Base-by-base conservation (phyloP, 2,113 vertebrate species). In the Rousettus leschenaultii region DNA sequence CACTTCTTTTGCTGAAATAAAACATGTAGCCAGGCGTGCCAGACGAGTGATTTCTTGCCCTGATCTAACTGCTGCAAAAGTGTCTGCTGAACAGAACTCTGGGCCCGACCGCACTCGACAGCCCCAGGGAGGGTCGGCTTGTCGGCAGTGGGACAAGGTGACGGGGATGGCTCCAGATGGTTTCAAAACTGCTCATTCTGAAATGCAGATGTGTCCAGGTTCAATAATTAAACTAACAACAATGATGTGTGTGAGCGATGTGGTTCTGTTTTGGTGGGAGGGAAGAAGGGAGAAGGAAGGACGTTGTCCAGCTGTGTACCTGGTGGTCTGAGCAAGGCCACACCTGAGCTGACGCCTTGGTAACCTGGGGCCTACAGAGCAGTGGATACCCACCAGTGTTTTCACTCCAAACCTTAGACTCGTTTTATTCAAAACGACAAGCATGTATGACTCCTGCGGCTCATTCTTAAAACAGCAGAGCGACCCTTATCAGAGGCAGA, bases 1-100 rank as follows among this genome's bases (percentile, higher is more conserved):
- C 19, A 24, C 85, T 84, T 79, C 59, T 43, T 84, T 55, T 40
- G 40, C 93, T 71, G n/a, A 75, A 83, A 79, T 59, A 74, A 78
- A 96, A 59, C 55, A 78, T 0, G 16, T 43, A 74, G 48, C 45
- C 0, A 11, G 18, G 35, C 16, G 6, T 38, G 74, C 74, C 79
- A 91, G 45, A 57, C 24, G 6, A 57, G 66, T 1, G 18, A 48
- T 26, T 59, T 89, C 73, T 53, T 26, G 19, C 48, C 24, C 51
- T 8, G 7, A 71, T 24, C 59, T 3, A 35, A 68, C 74, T 10
- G 5, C 3, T 22, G 19, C 45, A 5, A 13, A 59, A n/a, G 26
- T 3, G 3, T 78, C 18, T 63, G n/a, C 65, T 66, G 18, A 13
- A 53, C 4, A 70, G 16, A 92, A 45, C 66, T 57, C 57, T 53